These are phyloP conservation scores for Gibbula magus DNA, from an alignment of 2,888 invertebrate genomes.

Conservation along the genomic window DNA sequence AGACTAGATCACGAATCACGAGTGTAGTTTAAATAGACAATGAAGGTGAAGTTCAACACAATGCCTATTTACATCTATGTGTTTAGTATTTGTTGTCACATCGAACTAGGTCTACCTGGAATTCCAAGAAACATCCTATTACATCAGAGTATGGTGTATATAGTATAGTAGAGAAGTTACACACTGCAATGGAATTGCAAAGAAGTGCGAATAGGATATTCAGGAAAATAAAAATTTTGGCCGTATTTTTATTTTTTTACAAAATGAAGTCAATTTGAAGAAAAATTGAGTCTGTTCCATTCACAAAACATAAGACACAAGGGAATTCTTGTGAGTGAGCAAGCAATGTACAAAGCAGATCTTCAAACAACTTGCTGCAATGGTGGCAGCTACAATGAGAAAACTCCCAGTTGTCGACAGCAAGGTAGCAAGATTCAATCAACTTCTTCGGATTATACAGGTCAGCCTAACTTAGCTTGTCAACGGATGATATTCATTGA, in stretches of 20 bases:
- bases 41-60: conserved; percentile 9
- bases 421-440: background rate
- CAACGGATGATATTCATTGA: conserved; percentile 2
- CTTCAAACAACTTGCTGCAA: background rate
- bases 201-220: background rate
- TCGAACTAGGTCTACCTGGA: conserved; percentile 10
- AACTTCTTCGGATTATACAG: conserved; percentile 1
- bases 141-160: too few relatives aligned
- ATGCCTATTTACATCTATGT: background rate
- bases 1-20: conserved; percentile 21
- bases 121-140: background rate
- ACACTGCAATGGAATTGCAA: too few relatives aligned
- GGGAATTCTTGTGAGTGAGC: conserved; percentile 18
- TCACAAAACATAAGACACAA: conserved; percentile 14
- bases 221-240: conserved; percentile 15
- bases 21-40: conserved; percentile 19
- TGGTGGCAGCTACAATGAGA: conserved; percentile 13
- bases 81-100: background rate
- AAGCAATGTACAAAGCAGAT: conserved; percentile 16
- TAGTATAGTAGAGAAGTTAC: too few relatives aligned
- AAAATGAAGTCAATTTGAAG: background rate
- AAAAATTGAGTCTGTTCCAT: background rate
- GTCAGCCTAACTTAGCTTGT: conserved; percentile 8
- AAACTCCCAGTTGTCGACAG: conserved; percentile 4
- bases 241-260: background rate